Conservation (phyloP, 2,888 invertebrate genomes). For the Nephrotoma guestfalica region DNA sequence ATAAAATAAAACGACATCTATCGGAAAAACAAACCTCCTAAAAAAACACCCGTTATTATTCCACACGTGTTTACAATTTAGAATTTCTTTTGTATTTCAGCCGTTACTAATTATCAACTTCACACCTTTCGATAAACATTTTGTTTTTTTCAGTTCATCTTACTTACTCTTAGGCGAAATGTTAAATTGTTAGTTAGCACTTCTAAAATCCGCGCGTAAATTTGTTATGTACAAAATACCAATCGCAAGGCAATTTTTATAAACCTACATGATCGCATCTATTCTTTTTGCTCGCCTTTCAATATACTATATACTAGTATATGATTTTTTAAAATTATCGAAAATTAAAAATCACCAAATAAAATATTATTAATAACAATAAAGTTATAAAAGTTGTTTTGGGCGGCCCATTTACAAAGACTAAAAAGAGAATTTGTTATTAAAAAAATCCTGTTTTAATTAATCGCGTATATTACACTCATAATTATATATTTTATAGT, state of each 20-base stretch:
- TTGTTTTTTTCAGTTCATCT: neutral
- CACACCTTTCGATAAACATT: neutral
- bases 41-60: no score
- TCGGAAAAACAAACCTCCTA: no score
- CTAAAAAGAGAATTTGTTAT: neutral
- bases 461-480: neutral
- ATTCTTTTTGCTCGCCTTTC: neutral
- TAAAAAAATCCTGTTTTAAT: neutral
- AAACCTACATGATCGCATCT: neutral
- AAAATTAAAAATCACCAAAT: neutral
- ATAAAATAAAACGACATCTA: no score
- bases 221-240: neutral
- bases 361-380: neutral
- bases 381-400: neutral
- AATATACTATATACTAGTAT: neutral
- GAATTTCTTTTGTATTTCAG: neutral
- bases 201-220: neutral
- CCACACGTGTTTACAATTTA: no score
- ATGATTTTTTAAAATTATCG: neutral
- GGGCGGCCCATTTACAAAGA: neutral
- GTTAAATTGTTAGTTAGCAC: neutral
- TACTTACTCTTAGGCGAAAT: neutral
- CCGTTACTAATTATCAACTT: neutral
- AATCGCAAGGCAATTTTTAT: neutral
- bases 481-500: neutral